Evolutionary conservation across 2,888 invertebrate genomes (phyloP).

Genomic region (Tortrix viridana): DNA sequence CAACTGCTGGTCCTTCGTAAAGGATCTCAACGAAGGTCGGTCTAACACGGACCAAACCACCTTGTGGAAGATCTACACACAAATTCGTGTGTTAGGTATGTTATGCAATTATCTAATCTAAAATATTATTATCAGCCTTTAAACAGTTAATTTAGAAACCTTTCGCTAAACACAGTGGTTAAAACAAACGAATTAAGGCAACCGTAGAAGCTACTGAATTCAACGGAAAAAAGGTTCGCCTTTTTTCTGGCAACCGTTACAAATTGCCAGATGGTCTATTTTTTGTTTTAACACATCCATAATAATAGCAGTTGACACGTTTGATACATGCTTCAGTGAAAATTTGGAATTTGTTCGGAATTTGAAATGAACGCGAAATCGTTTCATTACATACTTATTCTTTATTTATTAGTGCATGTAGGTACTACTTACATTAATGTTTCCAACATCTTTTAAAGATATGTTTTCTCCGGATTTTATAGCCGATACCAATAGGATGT

Average conservation of each 20-base stretch:
- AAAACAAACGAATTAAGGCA: constrained; percentile 59
- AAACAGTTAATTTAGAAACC: constrained; percentile 8
- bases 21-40: too few relatives aligned
- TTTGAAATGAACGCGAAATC: constrained; percentile 14
- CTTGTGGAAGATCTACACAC: too few relatives aligned
- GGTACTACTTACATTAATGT: too few relatives aligned
- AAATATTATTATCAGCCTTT: neutral
- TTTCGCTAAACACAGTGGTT: constrained; percentile 46
- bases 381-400: too few relatives aligned
- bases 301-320: constrained; percentile 69
- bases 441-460: too few relatives aligned
- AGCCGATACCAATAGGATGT: too few relatives aligned
- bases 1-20: too few relatives aligned
- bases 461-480: too few relatives aligned
- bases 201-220: constrained; percentile 79
- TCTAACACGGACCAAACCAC: too few relatives aligned
- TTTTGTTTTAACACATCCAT: constrained; percentile 70
- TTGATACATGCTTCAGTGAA: constrained; percentile 61
- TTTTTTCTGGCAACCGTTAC: constrained; percentile 75
- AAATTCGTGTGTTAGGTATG: too few relatives aligned
- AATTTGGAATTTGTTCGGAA: constrained; percentile 56
- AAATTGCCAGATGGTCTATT: constrained; percentile 74
- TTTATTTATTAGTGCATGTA: too few relatives aligned
- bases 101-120: neutral
- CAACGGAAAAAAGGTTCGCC: constrained; percentile 62